Evolutionary conservation across 2,113 vertebrate species (phyloP).

Genomic region (Phoxinus phoxinus): DNA sequence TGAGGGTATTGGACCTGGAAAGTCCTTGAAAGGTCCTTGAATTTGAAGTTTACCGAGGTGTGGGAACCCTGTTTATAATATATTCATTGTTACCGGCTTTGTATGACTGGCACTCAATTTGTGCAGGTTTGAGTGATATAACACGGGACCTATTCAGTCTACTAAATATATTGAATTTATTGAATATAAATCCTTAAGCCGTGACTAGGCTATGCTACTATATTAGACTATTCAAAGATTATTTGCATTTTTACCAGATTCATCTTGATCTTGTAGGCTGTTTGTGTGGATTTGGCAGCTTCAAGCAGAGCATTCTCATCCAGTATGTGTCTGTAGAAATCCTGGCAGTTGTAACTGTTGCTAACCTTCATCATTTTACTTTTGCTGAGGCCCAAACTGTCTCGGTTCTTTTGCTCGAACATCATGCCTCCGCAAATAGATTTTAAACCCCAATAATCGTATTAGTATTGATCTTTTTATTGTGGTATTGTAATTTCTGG

Average conservation of each 20-base stretch:
- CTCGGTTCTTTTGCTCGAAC: not conserved
- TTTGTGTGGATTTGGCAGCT: not conserved
- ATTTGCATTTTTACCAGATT: not conserved
- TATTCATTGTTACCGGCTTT: not conserved
- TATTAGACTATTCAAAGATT: not conserved
- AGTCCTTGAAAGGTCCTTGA: no score
- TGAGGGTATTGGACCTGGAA: no score
- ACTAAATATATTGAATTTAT: no score
- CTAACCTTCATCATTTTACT: not conserved
- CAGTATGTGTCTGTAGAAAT: not conserved
- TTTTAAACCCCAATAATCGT: not conserved
- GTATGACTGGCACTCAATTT: not conserved
- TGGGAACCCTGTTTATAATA: no score
- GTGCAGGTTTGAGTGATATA: no score
- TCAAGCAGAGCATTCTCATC: not conserved
- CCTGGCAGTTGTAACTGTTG: not conserved
- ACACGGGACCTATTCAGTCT: no score
- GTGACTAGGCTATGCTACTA: no score
- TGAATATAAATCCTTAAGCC: no score
- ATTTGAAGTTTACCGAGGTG: no score
- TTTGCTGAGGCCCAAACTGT: not conserved
- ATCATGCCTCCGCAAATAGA: no score
- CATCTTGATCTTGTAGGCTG: not conserved
- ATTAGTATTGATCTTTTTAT: not conserved
- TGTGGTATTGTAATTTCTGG: no score